These are phyloP conservation scores for Tridacna gigas DNA, from an alignment of 2,888 invertebrate genomes.

Conservation along the genomic window DNA sequence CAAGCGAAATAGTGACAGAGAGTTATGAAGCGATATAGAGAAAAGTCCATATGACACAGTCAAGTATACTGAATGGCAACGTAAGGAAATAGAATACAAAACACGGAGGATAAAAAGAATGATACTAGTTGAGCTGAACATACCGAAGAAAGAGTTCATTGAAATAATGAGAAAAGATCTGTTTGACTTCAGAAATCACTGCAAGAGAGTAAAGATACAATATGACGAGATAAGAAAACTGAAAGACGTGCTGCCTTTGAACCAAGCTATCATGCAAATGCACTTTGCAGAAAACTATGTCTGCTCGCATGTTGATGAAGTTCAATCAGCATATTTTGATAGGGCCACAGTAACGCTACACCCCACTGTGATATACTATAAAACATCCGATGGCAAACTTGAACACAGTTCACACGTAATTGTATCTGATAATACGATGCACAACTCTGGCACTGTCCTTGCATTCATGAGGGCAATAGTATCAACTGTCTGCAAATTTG, in stretches of 20 bases:
- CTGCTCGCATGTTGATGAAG: constrained; percentile 42
- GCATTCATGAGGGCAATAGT: constrained; percentile 33
- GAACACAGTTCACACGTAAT: constrained; percentile 32
- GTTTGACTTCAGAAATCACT: constrained; percentile 27
- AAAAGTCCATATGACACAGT: background rate
- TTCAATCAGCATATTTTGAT: constrained; percentile 51
- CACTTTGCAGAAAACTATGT: constrained; percentile 53
- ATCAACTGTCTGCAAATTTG: background rate
- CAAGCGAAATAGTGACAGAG: background rate
- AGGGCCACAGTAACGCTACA: constrained; percentile 41
- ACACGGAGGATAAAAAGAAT: constrained; percentile 39
- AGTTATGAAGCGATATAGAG: background rate
- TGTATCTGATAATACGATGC: constrained; percentile 36
- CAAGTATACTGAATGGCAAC: constrained; percentile 39
- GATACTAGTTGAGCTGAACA: constrained; percentile 34
- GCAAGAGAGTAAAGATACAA: constrained; percentile 30
- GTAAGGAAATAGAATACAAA: constrained; percentile 42
- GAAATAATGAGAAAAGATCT: constrained; percentile 32
- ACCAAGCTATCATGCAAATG: constrained; percentile 44
- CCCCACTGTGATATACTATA: constrained; percentile 15
- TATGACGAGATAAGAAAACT: constrained; percentile 31
- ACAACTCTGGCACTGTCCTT: constrained; percentile 32
- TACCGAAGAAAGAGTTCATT: constrained; percentile 37
- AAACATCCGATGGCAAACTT: constrained; percentile 11
- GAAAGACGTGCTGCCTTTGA: constrained; percentile 25